phyloP scores from a whole-genome alignment of 2,888 invertebrate genomes.

The Zygaena filipendulae region DNA sequence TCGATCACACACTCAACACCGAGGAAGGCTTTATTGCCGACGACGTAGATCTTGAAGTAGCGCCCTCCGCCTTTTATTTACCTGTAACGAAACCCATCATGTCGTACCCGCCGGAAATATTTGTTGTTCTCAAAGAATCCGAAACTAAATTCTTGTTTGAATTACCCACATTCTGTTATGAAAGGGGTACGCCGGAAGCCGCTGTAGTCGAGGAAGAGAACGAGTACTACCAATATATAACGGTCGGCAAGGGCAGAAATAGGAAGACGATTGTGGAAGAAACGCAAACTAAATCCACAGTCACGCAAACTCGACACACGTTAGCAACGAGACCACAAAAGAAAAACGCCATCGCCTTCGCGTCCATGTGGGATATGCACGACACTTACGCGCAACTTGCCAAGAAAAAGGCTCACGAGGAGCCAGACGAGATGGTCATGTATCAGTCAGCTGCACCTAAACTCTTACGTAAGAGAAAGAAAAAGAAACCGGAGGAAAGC shows the following conservation, averaged over 20 bases:
- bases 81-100: constrained; percentile 34
- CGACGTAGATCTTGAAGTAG: constrained; percentile 31
- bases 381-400: constrained; percentile 71
- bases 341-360: constrained; percentile 71
- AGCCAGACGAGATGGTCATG: constrained; percentile 56
- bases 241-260: constrained; percentile 73
- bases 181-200: constrained; percentile 70
- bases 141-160: constrained; percentile 73
- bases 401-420: constrained; percentile 26
- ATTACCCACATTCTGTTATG: constrained; percentile 71
- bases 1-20: constrained; percentile 56
- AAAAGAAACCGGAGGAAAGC: constrained; percentile 13
- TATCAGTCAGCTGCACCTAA: constrained; percentile 43
- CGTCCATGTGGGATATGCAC: constrained; percentile 82
- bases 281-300: constrained; percentile 72
- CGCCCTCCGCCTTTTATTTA: constrained; percentile 52
- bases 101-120: constrained; percentile 66
- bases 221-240: constrained; percentile 73
- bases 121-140: constrained; percentile 74
- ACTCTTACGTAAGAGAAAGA: constrained; percentile 36
- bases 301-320: constrained; percentile 74
- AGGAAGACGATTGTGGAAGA: constrained; percentile 74
- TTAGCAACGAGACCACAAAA: constrained; percentile 64
- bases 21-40: constrained; percentile 34
- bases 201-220: constrained; percentile 70